Base-by-base conservation (phyloP, 30 jellyfish, hydroid and myxozoan species). In the Hydractinia echinata region DNA sequence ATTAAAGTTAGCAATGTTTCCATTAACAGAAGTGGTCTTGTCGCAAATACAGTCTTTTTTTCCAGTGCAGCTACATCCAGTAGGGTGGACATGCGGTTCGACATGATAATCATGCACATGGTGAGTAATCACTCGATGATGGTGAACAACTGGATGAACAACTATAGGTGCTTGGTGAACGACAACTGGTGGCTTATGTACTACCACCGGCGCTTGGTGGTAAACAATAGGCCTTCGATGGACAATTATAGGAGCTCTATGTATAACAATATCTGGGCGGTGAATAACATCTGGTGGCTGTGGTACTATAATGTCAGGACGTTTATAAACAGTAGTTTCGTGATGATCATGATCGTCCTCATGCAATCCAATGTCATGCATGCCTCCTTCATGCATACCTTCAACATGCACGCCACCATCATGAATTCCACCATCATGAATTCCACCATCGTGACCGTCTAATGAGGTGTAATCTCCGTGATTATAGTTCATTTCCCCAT, bases 91-190 rank as follows among this genome's bases (percentile, higher is more conserved):
- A 8, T 71, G 81, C 16, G 97, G 97, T 4, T 83, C 95, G 58
- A 89, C 87, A 52, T 89, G 97, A n/a, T 77, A 60, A 69, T 89
- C 97, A 66, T 89, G 97, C 18, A 64, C 74, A 51, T 64, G 74
- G 74, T 64, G 74, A 7, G 74, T 64, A 44, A 64, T 51, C 10
- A 73, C 80, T 49, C 84, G 97, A 89, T 89, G 97, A 61, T 89
- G 97, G 81, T 71, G 81, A 8, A 64, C 74, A 64, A 64, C 74
- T n/a, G 74, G 98, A 67, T 92, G 96, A 86, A 92, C 82, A 3
- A 92, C 94, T 4, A 92, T 88, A 3, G 98, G 98, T 4, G 98
- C 94, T 67, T 84, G 95, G 61, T 92, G 96, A 64, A 88, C 84
- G 21, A 87, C 92, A 54, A 92, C 91, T 3, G 92, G 83, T 54